These are phyloP conservation scores for Athetis lepigone DNA, from an alignment of 2,888 invertebrate genomes.

Conservation along the genomic window DNA sequence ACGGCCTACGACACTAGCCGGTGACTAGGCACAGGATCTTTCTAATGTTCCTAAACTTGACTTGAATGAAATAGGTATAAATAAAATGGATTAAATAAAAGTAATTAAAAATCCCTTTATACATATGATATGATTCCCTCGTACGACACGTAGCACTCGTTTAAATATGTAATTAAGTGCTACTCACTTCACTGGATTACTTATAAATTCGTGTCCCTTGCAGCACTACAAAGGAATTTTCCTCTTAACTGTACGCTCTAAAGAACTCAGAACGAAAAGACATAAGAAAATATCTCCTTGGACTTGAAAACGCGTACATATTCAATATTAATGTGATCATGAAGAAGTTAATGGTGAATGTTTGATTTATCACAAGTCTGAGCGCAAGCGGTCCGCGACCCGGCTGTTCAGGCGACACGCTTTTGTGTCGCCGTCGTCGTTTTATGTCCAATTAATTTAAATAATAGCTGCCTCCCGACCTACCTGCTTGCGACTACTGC, in stretches of 20 bases:
- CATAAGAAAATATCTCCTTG: slow-evolving; percentile 43
- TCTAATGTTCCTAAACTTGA: slow-evolving; percentile 26
- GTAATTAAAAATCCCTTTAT: not conserved
- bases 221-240: slow-evolving; percentile 25
- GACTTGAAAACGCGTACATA: slow-evolving; percentile 54
- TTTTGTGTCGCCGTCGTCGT: slow-evolving; percentile 81
- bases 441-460: slow-evolving; percentile 89
- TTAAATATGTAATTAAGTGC: slow-evolving; percentile 21
- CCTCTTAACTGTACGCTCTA: slow-evolving; percentile 1
- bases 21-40: slow-evolving; percentile 35
- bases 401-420: slow-evolving; percentile 80
- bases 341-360: slow-evolving; percentile 69
- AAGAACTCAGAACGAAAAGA: slow-evolving; percentile 33
- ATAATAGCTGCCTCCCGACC: slow-evolving; percentile 86
- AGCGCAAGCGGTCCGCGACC: slow-evolving; percentile 67
- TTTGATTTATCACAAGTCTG: slow-evolving; percentile 68
- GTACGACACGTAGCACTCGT: slow-evolving; percentile 3
- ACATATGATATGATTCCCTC: slow-evolving; percentile 20
- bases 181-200: slow-evolving; percentile 16
- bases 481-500: slow-evolving; percentile 83
- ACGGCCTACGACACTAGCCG: slow-evolving; percentile 45
- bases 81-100: too few species aligned
- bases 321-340: slow-evolving; percentile 60
- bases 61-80: too few species aligned
- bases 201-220: slow-evolving; percentile 14